Evolutionary conservation across 2,797 vertebrate species (phyloP), one percentile per base, ranked within the genome.

Genomic region (Coccyzus lansbergi): DNA sequence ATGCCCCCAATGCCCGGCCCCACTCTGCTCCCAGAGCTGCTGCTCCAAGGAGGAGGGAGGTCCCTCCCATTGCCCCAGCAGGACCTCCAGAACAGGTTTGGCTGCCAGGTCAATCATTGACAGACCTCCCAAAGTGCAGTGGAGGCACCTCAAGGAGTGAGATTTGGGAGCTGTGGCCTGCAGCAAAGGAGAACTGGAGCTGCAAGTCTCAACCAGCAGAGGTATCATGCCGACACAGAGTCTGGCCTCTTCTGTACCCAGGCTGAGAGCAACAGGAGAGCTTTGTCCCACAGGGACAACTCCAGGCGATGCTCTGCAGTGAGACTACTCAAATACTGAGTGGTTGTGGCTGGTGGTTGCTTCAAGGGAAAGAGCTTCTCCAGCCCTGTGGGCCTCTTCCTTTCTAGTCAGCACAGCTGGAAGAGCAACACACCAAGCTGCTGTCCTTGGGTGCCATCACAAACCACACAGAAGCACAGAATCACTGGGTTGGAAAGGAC

Each of bases 41-140:
- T 0, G 40, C 48, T 72, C 44, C 31, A 0, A 3, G 58, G 74
- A 86, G 80, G 74, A 76, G 74, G 74, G 38, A 67, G 8, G 26
- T 60, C 59, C 44, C 51, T 81, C 83, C 69, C 13, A 1, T 16
- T 1, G 42, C n/a, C 6, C 6, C 0, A 42, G 52, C 52, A 81
- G 64, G 77, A 86, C 77, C 63, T 90, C 93, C 79, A 83, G 84
- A 95, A 94, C 94, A 89, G 90, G 93, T 95, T 94, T 93, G 92
- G 81, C 88, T 74, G 82, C 83, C 58, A 15, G 71, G 82, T 89
- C 94, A 95, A 93, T 93, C 59, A 94, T 92, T 95, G 78, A 87
- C 88, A 95, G 93, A 77, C 21, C 68, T 92, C 80, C 44, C 75
- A 70, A 44, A 59, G 77, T 0, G 0, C 34, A 0, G 3, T 4